These are phyloP conservation scores for Epistrophella euchroma DNA, from an alignment of 2,888 invertebrate species.

Conservation along the genomic window DNA sequence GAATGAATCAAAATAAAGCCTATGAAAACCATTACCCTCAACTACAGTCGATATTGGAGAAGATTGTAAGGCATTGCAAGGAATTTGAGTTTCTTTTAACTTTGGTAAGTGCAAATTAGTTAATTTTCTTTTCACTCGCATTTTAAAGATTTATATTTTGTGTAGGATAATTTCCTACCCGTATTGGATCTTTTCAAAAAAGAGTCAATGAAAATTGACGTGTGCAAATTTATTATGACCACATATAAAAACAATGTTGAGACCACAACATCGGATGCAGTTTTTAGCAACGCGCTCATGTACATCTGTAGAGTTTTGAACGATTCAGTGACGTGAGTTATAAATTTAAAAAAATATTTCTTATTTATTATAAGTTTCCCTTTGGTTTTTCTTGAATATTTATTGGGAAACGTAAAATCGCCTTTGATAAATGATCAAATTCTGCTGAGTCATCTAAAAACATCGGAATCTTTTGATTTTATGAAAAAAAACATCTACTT, in stretches of 20 bases:
- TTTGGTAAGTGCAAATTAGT: slow-evolving; percentile 86
- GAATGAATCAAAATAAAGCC: slow-evolving; percentile 90
- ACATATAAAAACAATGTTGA: slow-evolving; percentile 86
- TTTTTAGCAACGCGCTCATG: slow-evolving; percentile 94
- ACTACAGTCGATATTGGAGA: slow-evolving; percentile 90
- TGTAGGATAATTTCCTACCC: slow-evolving; percentile 94
- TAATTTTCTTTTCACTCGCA: background rate
- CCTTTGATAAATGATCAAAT: no score
- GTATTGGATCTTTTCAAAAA: slow-evolving; percentile 95
- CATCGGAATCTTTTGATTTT: no score
- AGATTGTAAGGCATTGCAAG: slow-evolving; percentile 89
- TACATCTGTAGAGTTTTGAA: slow-evolving; percentile 95
- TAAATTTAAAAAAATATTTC: background rate
- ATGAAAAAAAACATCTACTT: no score
- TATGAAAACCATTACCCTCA: slow-evolving; percentile 92
- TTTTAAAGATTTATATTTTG: slow-evolving; percentile 72
- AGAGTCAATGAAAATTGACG: slow-evolving; percentile 91
- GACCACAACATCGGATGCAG: slow-evolving; percentile 88
- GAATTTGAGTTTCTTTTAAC: slow-evolving; percentile 92
- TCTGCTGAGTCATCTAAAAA: no score
- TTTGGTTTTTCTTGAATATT: no score
- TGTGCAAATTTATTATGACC: slow-evolving; percentile 92
- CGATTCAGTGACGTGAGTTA: slow-evolving; percentile 94
- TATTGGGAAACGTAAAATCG: no score
- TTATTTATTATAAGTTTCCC: no score